Evolutionary conservation across 2,113 vertebrate genomes (phyloP).

Genomic region (Sphaerodactylus townsendi): DNA sequence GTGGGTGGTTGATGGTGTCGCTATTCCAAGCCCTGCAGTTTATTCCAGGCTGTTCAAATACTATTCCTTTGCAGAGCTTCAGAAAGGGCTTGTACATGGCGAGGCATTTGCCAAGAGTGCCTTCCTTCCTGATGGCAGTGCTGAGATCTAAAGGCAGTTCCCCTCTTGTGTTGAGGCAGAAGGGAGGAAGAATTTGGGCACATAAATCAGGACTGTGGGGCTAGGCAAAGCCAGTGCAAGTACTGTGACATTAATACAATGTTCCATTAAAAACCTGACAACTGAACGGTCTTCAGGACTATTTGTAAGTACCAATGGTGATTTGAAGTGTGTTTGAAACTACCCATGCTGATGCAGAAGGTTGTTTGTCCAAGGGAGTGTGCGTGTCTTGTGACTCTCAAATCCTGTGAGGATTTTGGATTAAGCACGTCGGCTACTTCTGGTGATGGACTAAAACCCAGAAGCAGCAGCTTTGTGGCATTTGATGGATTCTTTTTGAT

Average conservation of each 20-base stretch:
- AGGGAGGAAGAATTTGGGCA: background rate
- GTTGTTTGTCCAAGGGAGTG: background rate
- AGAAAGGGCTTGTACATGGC: background rate
- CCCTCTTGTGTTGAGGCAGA: no score
- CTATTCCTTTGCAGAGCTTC: background rate
- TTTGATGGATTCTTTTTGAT: background rate
- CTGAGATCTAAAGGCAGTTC: background rate
- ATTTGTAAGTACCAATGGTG: background rate
- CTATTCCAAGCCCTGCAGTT: background rate
- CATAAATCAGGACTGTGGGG: background rate
- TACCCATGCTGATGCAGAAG: background rate
- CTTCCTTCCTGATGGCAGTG: no score
- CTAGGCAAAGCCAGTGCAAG: background rate
- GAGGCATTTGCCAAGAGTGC: background rate
- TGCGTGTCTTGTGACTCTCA: conserved; percentile 7
- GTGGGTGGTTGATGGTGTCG: background rate
- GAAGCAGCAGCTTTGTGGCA: background rate
- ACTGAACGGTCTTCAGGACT: background rate
- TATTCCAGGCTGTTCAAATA: background rate
- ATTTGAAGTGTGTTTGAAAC: background rate
- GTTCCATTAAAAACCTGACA: background rate
- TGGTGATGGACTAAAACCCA: background rate
- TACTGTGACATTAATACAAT: background rate
- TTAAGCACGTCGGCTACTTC: background rate
- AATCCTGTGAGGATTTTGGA: conserved; percentile 14